These are phyloP conservation scores for Psephotus haematonotus DNA, from an alignment of 2,113 vertebrate genomes.

Conservation along the genomic window DNA sequence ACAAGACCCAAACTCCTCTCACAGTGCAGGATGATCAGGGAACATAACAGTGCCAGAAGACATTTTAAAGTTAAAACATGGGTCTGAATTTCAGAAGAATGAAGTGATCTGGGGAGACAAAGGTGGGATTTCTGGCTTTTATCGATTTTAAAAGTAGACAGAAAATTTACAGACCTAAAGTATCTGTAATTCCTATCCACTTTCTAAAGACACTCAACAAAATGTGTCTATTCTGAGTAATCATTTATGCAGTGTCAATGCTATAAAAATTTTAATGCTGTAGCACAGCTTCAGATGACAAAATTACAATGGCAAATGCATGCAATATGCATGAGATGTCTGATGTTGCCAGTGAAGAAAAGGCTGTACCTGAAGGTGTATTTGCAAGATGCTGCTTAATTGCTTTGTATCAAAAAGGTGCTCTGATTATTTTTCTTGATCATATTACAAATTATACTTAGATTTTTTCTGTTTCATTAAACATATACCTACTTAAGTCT, in stretches of 20 bases:
- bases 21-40: not conserved
- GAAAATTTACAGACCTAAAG: not conserved
- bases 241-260: not conserved
- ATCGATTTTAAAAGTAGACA: not conserved
- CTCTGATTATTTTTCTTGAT: not conserved
- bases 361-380: not conserved
- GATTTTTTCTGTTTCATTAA: not conserved
- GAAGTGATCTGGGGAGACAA: not conserved
- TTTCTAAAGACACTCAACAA: not conserved
- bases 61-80: not conserved
- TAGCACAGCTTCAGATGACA: not conserved
- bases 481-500: not conserved
- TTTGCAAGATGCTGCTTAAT: not conserved
- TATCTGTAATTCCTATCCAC: not conserved
- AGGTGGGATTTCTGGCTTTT: not conserved
- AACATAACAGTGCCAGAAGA: not conserved
- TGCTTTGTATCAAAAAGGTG: not conserved
- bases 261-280: not conserved
- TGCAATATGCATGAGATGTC: not conserved
- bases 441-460: not conserved
- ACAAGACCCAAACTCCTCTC: not conserved
- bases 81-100: not conserved
- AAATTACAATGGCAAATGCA: conserved; percentile 6
- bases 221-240: not conserved
- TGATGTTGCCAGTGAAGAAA: not conserved